These are phyloP conservation scores for Ploceus nigricollis DNA, from an alignment of 2,113 vertebrate species.

Conservation along the genomic window DNA sequence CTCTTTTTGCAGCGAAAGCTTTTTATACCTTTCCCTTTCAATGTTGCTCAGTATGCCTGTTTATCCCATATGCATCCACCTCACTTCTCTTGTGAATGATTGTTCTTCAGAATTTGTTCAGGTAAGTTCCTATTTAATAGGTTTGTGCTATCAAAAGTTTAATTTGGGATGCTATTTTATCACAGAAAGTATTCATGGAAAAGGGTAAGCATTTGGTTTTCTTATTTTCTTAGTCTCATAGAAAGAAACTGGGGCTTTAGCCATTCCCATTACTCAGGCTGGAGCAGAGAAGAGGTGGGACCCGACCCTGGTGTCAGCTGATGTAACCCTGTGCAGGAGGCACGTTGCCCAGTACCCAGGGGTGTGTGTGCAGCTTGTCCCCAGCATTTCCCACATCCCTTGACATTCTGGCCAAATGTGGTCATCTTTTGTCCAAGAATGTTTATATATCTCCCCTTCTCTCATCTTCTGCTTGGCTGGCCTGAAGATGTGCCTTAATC, in stretches of 20 bases:
- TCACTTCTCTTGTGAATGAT: background rate
- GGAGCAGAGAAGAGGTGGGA: background rate
- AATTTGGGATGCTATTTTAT: background rate
- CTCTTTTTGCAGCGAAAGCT: background rate
- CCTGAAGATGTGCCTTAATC: background rate
- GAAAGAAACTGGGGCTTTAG: background rate
- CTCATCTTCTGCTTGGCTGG: background rate
- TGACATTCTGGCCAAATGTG: background rate
- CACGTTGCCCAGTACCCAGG: fast-evolving
- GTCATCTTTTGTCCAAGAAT: background rate
- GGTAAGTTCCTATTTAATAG: background rate
- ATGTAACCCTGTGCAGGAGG: background rate
- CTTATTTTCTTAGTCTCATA: background rate
- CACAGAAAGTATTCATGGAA: background rate
- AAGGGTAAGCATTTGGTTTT: background rate
- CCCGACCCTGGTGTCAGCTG: background rate
- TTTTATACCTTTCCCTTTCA: background rate
- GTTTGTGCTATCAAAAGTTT: background rate
- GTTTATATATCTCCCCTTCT: background rate
- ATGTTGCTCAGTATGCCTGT: background rate
- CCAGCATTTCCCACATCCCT: background rate
- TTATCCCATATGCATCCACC: background rate
- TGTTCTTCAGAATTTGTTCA: background rate
- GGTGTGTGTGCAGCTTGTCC: background rate
- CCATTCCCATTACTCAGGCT: background rate